These are phyloP conservation scores for Hoplostethus atlanticus DNA, from an alignment of 2,797 vertebrate genomes.

Conservation along the genomic window DNA sequence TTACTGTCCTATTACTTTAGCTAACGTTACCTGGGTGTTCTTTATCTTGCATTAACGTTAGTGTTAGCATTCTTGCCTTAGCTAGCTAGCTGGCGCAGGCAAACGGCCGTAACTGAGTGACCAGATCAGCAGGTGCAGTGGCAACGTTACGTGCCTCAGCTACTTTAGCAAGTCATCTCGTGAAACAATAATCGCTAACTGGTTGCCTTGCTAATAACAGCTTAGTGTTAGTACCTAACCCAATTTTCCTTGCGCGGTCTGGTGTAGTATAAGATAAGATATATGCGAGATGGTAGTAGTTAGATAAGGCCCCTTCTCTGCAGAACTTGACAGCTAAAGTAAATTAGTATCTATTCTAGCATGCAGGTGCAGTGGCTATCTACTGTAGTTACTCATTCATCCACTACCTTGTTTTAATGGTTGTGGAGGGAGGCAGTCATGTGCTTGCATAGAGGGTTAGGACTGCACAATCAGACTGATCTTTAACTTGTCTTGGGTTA, in stretches of 20 bases:
- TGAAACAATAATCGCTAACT: not conserved
- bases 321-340: not conserved
- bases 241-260: not conserved
- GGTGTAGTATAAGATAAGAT: not conserved
- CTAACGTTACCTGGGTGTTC: not conserved
- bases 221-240: not conserved
- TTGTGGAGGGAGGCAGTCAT: not conserved
- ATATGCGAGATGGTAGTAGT: not conserved
- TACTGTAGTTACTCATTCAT: not conserved
- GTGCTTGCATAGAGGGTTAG: not conserved
- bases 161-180: slow-evolving; percentile 23
- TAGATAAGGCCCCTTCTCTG: not conserved
- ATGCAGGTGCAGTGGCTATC: too few relatives aligned
- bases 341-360: too few relatives aligned
- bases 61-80: slow-evolving; percentile 31
- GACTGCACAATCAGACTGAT: not conserved
- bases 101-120: slow-evolving; percentile 63
- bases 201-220: slow-evolving; percentile 1
- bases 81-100: slow-evolving; percentile 61
- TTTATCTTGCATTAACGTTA: slow-evolving; percentile 36
- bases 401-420: not conserved
- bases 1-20: not conserved
- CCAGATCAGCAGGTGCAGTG: slow-evolving; percentile 74
- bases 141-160: slow-evolving; percentile 17
- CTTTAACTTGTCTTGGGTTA: not conserved